phyloP scores from a whole-genome alignment of 2,888 invertebrate genomes.

The Steinernema carpocapsae region DNA sequence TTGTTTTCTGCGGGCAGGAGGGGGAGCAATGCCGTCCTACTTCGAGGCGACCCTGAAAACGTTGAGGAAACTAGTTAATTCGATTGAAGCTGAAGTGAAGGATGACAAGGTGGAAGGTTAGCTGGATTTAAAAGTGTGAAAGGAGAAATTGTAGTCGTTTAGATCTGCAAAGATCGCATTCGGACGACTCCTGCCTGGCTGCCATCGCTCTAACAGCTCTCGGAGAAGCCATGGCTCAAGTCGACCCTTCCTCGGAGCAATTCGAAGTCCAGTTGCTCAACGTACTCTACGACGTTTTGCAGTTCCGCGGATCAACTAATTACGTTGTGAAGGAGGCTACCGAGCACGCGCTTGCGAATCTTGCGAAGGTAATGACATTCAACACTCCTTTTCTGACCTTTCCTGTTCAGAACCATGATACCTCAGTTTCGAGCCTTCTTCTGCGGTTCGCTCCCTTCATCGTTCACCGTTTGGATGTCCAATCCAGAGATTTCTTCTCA shows the following conservation, averaged over 20 bases:
- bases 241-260: background rate
- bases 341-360: slow-evolving; percentile 23
- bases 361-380: slow-evolving; percentile 36
- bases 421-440: background rate
- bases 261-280: slow-evolving; percentile 35
- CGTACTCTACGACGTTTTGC: slow-evolving; percentile 41
- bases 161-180: slow-evolving; percentile 6
- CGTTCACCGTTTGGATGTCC: slow-evolving; percentile 34
- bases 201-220: background rate
- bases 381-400: background rate
- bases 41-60: slow-evolving; percentile 1
- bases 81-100: background rate
- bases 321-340: slow-evolving; percentile 36
- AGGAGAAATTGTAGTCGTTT: background rate
- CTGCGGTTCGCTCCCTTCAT: slow-evolving; percentile 8
- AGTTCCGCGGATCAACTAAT: slow-evolving; percentile 42
- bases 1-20: background rate
- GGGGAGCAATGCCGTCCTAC: background rate
- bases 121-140: background rate
- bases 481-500: slow-evolving; percentile 35
- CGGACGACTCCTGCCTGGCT: background rate
- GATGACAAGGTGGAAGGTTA: slow-evolving; percentile 8
- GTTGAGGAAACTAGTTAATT: background rate
- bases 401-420: background rate
- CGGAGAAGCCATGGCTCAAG: slow-evolving; percentile 6